Base-by-base conservation (phyloP, 2,797 vertebrate genomes). In the Echiichthys vipera region DNA sequence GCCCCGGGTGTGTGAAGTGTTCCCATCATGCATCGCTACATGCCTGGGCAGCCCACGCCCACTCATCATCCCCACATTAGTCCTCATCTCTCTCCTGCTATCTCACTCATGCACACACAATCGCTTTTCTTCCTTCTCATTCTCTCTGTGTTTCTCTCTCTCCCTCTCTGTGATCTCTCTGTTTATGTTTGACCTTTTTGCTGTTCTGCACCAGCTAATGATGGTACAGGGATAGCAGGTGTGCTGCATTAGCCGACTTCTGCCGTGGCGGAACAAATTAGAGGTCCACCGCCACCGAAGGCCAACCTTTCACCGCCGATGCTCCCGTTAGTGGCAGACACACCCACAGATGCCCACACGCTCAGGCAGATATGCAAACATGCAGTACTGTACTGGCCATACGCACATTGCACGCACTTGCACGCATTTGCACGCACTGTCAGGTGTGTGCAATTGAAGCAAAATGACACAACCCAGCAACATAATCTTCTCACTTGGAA, bases 201-300 rank as follows among this genome's bases (percentile, higher is more conserved):
- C 88, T 47, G 77, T 67, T 86, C 78, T 83, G 87, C 84, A 69
- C 74, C 76, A 14, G 90, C 89, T 94, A 94, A 94, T 93, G 91
- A 93, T 76, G 91, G 90, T 77, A 78, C 86, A 84, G 89, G 78
- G 90, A 91, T 84, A 92, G 93, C 94, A 95, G 94, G 93, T 94
- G 94, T 72, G 89, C 81, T 71, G 89, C 92, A 94, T 94, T 95
- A 95, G 92, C 81, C 87, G 84, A 90, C 92, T 91, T 91, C 89
- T 84, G 86, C 85, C 74, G 82, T 61, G 80, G 89, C 78, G 87
- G 89, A 94, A 92, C 90, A 93, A 93, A 93, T 93, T 89, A 93
- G 92, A 89, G 89, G 84, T 88, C 91, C 83, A 34, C 80, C 88
- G 84, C 82, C 89, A 89, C 81, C 68, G 83, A 77, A 65, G 80